phyloP scores from a whole-genome alignment of 2,888 invertebrate species.

The Tetrapedia diversipes region DNA sequence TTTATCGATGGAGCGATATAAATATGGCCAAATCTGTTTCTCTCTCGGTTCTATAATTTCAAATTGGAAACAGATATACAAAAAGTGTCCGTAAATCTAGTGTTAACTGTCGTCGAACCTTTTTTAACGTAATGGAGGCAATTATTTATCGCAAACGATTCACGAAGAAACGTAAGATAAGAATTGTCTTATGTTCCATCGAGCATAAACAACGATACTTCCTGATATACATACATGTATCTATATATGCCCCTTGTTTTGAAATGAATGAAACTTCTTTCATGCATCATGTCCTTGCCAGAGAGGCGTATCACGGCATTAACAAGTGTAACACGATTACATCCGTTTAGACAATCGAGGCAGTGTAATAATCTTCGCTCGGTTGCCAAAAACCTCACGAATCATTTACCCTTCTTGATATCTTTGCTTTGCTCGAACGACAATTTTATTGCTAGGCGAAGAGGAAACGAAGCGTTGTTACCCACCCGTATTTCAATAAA shows the following conservation, averaged over 20 bases:
- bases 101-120: background rate
- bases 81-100: too few relatives aligned
- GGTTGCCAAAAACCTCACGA: slow-evolving; percentile 26
- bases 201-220: background rate
- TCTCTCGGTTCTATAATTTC: too few relatives aligned
- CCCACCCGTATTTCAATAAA: background rate
- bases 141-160: background rate
- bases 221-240: background rate
- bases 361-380: slow-evolving; percentile 8
- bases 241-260: slow-evolving; percentile 27
- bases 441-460: background rate
- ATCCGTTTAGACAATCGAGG: slow-evolving; percentile 25
- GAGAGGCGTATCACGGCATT: slow-evolving; percentile 41
- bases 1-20: too few relatives aligned
- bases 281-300: slow-evolving; percentile 34
- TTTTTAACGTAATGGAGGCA: background rate
- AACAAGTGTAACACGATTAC: slow-evolving; percentile 17
- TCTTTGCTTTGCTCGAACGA: background rate
- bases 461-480: background rate
- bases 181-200: background rate
- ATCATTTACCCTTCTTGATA: slow-evolving; percentile 14
- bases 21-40: too few relatives aligned
- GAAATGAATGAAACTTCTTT: slow-evolving; percentile 43
- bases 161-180: background rate
- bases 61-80: too few relatives aligned